Base-by-base conservation (phyloP, 2,797 vertebrate genomes). In the Rhynchotus rufescens region DNA sequence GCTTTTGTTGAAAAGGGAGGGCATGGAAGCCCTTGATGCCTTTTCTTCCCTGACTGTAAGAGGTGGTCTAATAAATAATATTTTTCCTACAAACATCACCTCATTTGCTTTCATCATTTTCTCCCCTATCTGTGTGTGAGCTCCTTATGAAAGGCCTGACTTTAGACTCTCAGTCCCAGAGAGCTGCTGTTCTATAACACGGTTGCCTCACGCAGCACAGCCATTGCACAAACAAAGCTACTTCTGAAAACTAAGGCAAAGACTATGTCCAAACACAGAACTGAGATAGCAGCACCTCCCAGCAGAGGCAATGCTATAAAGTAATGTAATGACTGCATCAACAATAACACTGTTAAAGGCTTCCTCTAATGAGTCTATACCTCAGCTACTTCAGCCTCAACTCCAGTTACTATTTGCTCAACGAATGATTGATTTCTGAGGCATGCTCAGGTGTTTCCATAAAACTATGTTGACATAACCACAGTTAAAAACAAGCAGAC, bases 131-230 rank as follows among this genome's bases (percentile, higher is more conserved):
- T 49, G n/a, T 47, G 5, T 49, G n/a, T 36, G 34, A 68, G 6
- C 12, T 68, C 45, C 34, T 36, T 30, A 7, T 38, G 19, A 38
- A 52, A 34, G 67, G 16, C 21, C 67, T 26, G 10, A 17, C 36
- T 54, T 36, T 30, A 15, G 20, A 38, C 10, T n/a, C 28, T 71
- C 72, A 36, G 80, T 36, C 2, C 1, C 16, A 49, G 15, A 28
- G 4, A 16, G n/a, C 74, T 22, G 9, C 2, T 28, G 2, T 5
- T 56, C n/a, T 1, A 2, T 52, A 66, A 32, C 5, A 54, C 5
- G 5, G 20, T 56, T 74, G 10, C 32, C 26, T 52, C 36, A 4
- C 4, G 6, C 10, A 10, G 6, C 10, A 10, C 1, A 8, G 8
- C 3, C 7, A n/a, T 28, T 15, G 52, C 20, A 64, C 20, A 42